Percentiles rank a stretch among this genome's conserved stretches.
phyloP scores from a whole-genome alignment of 2,113 vertebrate genomes.

The Callionymus lyra region DNA sequence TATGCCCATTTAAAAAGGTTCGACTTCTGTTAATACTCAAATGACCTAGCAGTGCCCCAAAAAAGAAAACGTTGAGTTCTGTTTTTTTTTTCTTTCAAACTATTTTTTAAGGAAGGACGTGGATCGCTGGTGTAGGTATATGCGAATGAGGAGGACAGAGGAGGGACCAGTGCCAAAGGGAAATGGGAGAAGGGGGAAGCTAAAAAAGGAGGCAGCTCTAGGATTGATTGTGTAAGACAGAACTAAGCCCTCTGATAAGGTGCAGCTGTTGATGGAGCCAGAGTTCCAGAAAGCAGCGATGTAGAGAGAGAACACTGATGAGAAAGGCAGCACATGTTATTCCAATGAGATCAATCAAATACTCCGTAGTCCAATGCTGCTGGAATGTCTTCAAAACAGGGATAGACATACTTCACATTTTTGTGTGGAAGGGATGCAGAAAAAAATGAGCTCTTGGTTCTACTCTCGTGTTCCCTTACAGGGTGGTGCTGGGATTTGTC shows the following conservation, averaged over 20 bases:
- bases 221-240: conserved; percentile 43
- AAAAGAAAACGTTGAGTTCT: conserved; percentile 1
- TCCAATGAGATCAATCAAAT: conserved; percentile 24
- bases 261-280: conserved; percentile 50
- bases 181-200: conserved; percentile 34
- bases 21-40: conserved; percentile 3
- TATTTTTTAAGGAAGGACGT: conserved; percentile 6
- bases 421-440: conserved; percentile 7
- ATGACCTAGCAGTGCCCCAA: no score
- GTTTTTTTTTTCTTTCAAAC: neutral
- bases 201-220: conserved; percentile 23
- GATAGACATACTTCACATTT: conserved; percentile 10
- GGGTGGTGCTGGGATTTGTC: conserved; percentile 32
- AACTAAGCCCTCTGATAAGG: conserved; percentile 48
- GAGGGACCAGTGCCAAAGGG: conserved; percentile 30
- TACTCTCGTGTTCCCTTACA: conserved; percentile 40
- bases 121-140: conserved; percentile 36
- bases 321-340: conserved; percentile 20
- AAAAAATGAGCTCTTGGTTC: conserved; percentile 24
- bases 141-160: conserved; percentile 23
- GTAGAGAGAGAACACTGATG: conserved; percentile 11
- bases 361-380: conserved; percentile 4
- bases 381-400: conserved; percentile 8
- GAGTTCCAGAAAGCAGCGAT: conserved; percentile 4
- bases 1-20: conserved; percentile 2